phyloP scores from a whole-genome alignment of 2,113 vertebrate species.

The Anhinga anhinga region DNA sequence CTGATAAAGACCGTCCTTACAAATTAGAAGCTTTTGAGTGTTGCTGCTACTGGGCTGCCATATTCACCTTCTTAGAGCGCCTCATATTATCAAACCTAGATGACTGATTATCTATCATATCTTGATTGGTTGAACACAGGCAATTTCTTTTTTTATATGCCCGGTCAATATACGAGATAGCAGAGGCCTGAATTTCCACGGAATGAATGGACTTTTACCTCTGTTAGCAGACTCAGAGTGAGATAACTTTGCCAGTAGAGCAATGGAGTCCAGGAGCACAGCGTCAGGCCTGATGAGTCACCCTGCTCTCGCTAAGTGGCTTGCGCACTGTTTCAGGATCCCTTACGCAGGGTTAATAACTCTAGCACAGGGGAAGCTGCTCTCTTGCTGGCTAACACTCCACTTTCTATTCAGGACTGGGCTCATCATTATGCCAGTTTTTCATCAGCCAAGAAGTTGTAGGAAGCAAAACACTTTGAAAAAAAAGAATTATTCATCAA shows the following conservation, averaged over 20 bases:
- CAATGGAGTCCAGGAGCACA: accelerated
- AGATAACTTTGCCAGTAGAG: neutral
- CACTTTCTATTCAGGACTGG: neutral
- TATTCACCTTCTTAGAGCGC: neutral
- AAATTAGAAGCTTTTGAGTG: neutral
- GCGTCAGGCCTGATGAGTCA: neutral
- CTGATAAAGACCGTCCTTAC: neutral
- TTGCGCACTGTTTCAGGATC: neutral
- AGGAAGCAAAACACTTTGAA: constrained; percentile 1
- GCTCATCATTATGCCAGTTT: neutral
- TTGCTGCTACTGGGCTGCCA: neutral
- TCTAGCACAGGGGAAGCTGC: neutral
- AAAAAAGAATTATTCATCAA: neutral
- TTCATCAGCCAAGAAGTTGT: neutral
- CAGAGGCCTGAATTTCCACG: neutral
- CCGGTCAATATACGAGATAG: neutral
- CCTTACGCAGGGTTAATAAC: neutral
- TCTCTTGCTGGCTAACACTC: neutral
- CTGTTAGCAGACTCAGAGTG: neutral
- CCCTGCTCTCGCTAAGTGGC: neutral
- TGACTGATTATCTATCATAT: neutral
- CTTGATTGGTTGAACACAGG: neutral
- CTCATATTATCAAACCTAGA: neutral
- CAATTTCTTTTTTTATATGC: neutral
- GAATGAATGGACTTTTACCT: neutral